These are phyloP conservation scores for Melipona quadrifasciata DNA, from an alignment of 1,140 invertebrate species.

Conservation along the genomic window DNA sequence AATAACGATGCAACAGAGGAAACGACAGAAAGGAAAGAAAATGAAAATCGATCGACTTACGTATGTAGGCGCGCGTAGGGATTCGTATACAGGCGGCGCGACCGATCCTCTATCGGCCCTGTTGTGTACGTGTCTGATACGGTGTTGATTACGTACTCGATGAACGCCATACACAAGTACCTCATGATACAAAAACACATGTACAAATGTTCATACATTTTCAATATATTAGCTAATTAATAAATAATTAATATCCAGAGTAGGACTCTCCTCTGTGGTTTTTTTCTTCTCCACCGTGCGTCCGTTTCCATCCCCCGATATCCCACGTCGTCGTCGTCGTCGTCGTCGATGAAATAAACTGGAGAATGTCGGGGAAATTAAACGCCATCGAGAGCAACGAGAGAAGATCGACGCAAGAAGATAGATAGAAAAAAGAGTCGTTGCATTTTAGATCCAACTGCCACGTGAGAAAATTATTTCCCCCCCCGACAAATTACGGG, in stretches of 20 bases:
- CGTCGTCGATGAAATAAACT: background rate
- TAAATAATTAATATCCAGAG: constrained; percentile 74
- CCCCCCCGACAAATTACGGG: constrained; percentile 5
- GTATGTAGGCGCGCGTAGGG: constrained; percentile 20
- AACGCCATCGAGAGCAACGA: background rate
- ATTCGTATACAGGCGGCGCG: constrained; percentile 26
- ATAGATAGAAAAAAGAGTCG: background rate
- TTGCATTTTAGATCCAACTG: background rate
- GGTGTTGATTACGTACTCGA: constrained; percentile 77
- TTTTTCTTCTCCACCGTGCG: background rate
- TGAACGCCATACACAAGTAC: constrained; percentile 80
- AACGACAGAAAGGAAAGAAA: constrained; percentile 15
- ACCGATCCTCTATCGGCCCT: background rate
- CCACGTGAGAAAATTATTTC: constrained; percentile 2
- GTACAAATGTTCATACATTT: constrained; percentile 81
- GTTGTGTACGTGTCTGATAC: constrained; percentile 54
- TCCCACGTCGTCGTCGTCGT: background rate
- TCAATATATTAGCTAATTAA: constrained; percentile 80
- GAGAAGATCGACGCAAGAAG: too few species aligned
- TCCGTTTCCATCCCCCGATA: background rate
- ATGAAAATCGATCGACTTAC: constrained; percentile 49
- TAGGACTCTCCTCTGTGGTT: background rate
- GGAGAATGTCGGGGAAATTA: background rate
- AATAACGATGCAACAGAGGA: constrained; percentile 31
- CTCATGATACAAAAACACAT: constrained; percentile 80